Evolutionary conservation across 1,140 invertebrate species (phyloP).

Genomic region (Drosophila rufa): DNA sequence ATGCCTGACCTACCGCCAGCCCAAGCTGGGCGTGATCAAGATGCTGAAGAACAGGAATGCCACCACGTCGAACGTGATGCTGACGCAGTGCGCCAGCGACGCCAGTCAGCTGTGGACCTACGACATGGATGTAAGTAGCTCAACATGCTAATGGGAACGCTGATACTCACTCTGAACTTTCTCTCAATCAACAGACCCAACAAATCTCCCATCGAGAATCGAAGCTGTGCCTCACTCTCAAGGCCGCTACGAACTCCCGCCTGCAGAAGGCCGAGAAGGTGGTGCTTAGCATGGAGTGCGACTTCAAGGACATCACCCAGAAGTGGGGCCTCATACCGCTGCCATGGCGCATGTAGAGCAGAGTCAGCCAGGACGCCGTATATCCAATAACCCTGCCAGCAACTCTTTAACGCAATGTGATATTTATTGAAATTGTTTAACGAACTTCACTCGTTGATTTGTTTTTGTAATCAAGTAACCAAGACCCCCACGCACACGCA

Average conservation of each 20-base stretch:
- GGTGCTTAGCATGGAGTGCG: conserved; percentile 72
- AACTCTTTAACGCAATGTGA: conserved; percentile 73
- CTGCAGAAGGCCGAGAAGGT: conserved; percentile 70
- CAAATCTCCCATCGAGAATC: conserved; percentile 76
- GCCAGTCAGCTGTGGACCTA: conserved; percentile 76
- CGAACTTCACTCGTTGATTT: conserved; percentile 51
- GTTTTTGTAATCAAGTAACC: conserved; percentile 36
- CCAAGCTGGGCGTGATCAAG: conserved; percentile 64
- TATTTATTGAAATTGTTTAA: conserved; percentile 81
- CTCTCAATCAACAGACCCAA: conserved; percentile 62
- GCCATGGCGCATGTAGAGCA: conserved; percentile 77
- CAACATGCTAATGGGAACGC: not conserved
- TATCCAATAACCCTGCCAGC: conserved; percentile 54
- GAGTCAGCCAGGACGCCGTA: conserved; percentile 13
- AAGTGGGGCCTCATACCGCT: conserved; percentile 83
- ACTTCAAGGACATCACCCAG: conserved; percentile 80
- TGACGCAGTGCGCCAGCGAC: conserved; percentile 68
- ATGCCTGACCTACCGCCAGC: conserved; percentile 74
- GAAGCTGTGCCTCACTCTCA: conserved; percentile 77
- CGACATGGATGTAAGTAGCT: conserved; percentile 76
- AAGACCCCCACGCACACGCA: conserved; percentile 17
- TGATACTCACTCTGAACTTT: not conserved
- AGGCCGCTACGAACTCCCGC: conserved; percentile 64
- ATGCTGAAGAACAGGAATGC: conserved; percentile 69
- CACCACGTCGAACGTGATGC: conserved; percentile 73